These are phyloP conservation scores for Oxyura jamaicensis DNA, from an alignment of 2,113 vertebrate species.

Conservation along the genomic window DNA sequence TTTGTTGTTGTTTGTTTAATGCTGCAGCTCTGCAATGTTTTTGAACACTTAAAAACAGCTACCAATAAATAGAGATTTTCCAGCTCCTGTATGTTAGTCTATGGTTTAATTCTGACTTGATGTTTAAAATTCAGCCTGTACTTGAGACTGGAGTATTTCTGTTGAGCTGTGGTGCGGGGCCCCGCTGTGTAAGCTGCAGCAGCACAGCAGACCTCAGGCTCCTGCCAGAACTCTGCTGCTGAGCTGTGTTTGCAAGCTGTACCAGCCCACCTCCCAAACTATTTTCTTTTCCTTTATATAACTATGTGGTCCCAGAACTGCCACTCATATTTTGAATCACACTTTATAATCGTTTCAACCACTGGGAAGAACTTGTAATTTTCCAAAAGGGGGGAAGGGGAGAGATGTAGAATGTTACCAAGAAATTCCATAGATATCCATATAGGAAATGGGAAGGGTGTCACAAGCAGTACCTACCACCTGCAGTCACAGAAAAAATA, in stretches of 20 bases:
- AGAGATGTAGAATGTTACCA: not conserved
- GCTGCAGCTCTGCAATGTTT: slow-evolving; percentile 8
- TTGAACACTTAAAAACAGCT: slow-evolving; percentile 13
- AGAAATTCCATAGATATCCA: not conserved
- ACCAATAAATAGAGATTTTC: slow-evolving; percentile 44
- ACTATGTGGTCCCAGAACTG: not conserved
- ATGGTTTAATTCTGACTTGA: not conserved
- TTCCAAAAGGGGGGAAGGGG: not conserved
- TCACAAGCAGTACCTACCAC: not conserved
- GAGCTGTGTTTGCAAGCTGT: not conserved
- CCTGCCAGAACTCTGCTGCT: not conserved
- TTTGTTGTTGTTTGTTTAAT: not conserved
- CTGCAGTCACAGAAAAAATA: not conserved
- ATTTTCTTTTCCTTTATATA: not conserved
- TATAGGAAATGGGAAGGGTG: not conserved
- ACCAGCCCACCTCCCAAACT: not conserved
- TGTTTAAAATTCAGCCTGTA: not conserved
- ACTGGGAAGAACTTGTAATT: not conserved
- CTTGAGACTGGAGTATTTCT: not conserved
- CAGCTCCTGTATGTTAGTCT: not conserved
- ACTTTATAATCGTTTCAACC: not conserved
- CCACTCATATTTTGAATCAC: not conserved
- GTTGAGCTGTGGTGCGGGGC: not conserved
- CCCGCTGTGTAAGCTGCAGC: accelerated
- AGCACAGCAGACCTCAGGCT: not conserved